phyloP scores from a whole-genome alignment of 2,888 invertebrate species.

The Bruchidius siliquastri region DNA sequence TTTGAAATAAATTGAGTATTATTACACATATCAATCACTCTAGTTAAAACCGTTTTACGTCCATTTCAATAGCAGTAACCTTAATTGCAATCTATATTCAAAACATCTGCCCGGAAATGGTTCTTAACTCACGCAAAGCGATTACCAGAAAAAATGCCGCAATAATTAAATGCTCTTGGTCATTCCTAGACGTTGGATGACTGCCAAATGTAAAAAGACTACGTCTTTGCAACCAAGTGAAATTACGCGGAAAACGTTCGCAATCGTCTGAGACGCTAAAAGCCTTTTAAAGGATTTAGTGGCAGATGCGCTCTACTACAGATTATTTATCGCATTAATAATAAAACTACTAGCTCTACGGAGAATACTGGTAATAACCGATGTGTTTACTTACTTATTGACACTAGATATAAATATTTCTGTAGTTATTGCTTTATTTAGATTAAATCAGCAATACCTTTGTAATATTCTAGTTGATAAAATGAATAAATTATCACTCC shows the following conservation, averaged over 20 bases:
- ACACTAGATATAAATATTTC: too few relatives aligned
- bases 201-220: neutral
- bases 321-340: neutral
- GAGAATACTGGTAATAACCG: neutral
- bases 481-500: too few relatives aligned
- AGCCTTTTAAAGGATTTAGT: neutral
- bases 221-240: neutral
- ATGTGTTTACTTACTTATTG: too few relatives aligned
- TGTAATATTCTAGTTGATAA: too few relatives aligned
- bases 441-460: too few relatives aligned
- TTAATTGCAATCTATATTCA: neutral
- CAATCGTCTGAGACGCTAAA: neutral
- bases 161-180: neutral
- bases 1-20: too few relatives aligned
- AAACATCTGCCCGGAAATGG: neutral
- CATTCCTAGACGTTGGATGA: neutral
- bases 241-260: neutral
- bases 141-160: neutral
- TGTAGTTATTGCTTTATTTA: too few relatives aligned
- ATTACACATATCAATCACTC: too few relatives aligned
- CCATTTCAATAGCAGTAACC: too few relatives aligned
- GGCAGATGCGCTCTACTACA: neutral
- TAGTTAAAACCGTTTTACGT: too few relatives aligned
- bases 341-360: neutral
- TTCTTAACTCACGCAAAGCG: neutral